phyloP scores from a whole-genome alignment of 2,888 invertebrate genomes.

The Leptopterna dolabrata region DNA sequence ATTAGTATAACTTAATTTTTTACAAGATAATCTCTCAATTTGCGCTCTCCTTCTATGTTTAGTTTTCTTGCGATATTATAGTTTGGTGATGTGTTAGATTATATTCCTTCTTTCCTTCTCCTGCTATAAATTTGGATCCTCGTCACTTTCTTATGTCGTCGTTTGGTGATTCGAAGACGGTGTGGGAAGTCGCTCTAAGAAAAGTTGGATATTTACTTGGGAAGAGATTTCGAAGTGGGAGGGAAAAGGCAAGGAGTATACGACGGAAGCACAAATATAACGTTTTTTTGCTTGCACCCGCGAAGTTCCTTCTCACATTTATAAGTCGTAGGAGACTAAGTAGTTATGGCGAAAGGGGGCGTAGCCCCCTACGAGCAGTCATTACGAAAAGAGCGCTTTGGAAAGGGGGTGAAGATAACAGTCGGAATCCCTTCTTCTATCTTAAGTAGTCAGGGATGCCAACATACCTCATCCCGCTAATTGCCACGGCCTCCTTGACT shows the following conservation, averaged over 20 bases:
- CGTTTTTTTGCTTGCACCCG: slow-evolving; percentile 27
- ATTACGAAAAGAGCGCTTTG: slow-evolving; percentile 42
- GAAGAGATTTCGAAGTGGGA: neutral
- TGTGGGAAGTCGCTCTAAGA: neutral
- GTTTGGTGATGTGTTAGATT: neutral
- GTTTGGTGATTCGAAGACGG: neutral
- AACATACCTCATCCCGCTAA: slow-evolving; percentile 54
- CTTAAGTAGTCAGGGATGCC: slow-evolving; percentile 49
- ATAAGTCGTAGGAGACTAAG: slow-evolving; percentile 38
- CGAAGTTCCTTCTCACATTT: slow-evolving; percentile 33
- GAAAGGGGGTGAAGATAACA: slow-evolving; percentile 42
- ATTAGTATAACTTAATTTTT: too few relatives aligned
- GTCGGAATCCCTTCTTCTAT: slow-evolving; percentile 50
- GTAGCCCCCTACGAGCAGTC: slow-evolving; percentile 6
- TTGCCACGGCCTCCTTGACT: slow-evolving; percentile 52
- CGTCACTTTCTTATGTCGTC: neutral
- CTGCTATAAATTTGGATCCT: neutral
- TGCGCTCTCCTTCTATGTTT: neutral
- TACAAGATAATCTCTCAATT: neutral
- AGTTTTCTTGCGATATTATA: neutral
- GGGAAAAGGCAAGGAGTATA: slow-evolving; percentile 19
- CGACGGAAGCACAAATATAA: slow-evolving; percentile 25
- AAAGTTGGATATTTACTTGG: slow-evolving; percentile 11
- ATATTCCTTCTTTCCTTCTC: neutral
- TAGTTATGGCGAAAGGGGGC: slow-evolving; percentile 19